Conservation (phyloP, 2,888 invertebrate genomes). For the Drosophila sordidapex region DNA sequence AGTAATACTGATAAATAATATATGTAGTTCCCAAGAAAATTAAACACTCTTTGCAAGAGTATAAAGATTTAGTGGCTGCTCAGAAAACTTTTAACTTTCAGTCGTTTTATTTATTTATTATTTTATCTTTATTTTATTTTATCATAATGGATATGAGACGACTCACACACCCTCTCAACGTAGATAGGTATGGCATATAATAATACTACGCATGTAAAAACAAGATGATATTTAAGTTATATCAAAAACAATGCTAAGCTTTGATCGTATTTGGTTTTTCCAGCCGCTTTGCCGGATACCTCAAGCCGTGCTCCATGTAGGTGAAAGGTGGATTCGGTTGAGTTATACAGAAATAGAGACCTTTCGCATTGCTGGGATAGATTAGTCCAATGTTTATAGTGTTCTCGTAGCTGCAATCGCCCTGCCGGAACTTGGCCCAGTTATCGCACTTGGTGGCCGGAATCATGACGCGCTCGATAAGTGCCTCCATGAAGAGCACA, state of each 20-base stretch:
- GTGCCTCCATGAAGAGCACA: conserved; percentile 80
- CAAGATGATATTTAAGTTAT: background rate
- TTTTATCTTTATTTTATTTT: background rate
- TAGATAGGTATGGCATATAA: conserved; percentile 8
- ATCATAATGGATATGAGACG: background rate
- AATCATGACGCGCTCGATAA: conserved; percentile 78
- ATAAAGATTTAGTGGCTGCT: background rate
- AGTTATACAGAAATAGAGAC: conserved; percentile 79
- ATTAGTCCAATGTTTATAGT: conserved; percentile 73
- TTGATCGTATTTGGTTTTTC: background rate
- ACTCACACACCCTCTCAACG: background rate
- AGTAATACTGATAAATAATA: background rate
- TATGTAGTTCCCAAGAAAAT: background rate
- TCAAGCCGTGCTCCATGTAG: conserved; percentile 75
- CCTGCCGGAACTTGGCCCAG: conserved; percentile 75
- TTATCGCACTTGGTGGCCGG: conserved; percentile 80
- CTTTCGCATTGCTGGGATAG: conserved; percentile 72
- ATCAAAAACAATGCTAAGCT: background rate
- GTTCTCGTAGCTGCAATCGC: conserved; percentile 70
- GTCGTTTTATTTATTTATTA: background rate
- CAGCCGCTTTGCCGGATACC: conserved; percentile 50
- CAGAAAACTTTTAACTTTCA: background rate
- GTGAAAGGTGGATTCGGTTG: conserved; percentile 81
- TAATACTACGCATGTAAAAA: conserved; percentile 25
- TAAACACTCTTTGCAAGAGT: background rate